These are phyloP conservation scores for Dryocosmus kuriphilus DNA, from an alignment of 2,888 invertebrate genomes.

Conservation along the genomic window DNA sequence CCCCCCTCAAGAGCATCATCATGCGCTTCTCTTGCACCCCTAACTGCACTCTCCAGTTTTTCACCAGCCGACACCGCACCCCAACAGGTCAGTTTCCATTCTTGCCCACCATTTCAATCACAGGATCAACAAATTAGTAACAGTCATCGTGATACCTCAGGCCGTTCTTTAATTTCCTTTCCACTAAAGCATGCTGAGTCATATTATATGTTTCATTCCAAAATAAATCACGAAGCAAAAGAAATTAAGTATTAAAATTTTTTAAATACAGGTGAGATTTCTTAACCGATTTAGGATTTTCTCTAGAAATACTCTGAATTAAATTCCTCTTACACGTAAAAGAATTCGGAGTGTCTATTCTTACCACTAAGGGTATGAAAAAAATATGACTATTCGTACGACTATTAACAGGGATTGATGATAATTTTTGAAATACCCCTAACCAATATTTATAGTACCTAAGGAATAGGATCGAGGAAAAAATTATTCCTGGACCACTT, in stretches of 20 bases:
- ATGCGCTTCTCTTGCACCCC: slow-evolving; percentile 74
- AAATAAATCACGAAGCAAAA: not conserved
- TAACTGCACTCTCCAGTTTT: slow-evolving; percentile 73
- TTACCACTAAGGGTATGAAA: too few relatives aligned
- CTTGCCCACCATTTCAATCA: not conserved
- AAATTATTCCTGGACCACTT: too few relatives aligned
- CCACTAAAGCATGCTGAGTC: not conserved
- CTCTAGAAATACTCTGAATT: too few relatives aligned
- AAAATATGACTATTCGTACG: too few relatives aligned
- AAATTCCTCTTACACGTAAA: too few relatives aligned
- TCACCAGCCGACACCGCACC: slow-evolving; percentile 72
- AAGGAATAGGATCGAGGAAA: too few relatives aligned
- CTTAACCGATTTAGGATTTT: too few relatives aligned
- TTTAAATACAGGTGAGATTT: too few relatives aligned
- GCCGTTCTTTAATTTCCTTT: not conserved
- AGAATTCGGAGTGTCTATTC: too few relatives aligned
- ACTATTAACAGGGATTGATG: too few relatives aligned
- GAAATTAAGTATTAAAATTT: not conserved
- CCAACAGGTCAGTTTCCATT: slow-evolving; percentile 70
- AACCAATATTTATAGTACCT: too few relatives aligned
- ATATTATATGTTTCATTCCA: not conserved
- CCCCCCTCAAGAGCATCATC: slow-evolving; percentile 76
- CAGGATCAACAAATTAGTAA: not conserved
- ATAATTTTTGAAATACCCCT: too few relatives aligned
- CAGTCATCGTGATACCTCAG: not conserved